Conservation (phyloP, 2,797 vertebrate species). For the Sebastes diploproa region DNA sequence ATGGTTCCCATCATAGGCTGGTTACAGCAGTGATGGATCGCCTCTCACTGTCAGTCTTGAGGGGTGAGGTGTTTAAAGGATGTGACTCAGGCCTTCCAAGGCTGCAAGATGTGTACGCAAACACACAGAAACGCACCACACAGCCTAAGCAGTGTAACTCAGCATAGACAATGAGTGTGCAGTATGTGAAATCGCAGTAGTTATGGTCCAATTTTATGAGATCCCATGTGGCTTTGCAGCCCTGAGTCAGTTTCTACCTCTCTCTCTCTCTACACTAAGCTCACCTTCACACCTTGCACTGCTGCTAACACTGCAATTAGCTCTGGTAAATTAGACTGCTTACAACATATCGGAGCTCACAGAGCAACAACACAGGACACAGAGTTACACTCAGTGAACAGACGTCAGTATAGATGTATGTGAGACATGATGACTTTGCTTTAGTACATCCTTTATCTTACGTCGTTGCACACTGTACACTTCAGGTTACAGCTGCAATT, state of each 20-base stretch:
- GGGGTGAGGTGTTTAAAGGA: slow-evolving; percentile 20
- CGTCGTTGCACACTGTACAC: not conserved
- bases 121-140: not conserved
- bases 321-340: slow-evolving; percentile 56
- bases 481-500: slow-evolving; percentile 14
- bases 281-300: slow-evolving; percentile 43
- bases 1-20: slow-evolving; percentile 64
- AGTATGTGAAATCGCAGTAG: slow-evolving; percentile 13
- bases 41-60: slow-evolving; percentile 36
- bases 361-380: slow-evolving; percentile 37
- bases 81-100: slow-evolving; percentile 36
- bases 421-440: slow-evolving; percentile 11
- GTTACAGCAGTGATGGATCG: slow-evolving; percentile 71
- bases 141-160: not conserved
- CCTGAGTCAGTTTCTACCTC: slow-evolving; percentile 17
- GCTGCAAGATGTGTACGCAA: not conserved
- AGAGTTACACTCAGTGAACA: slow-evolving; percentile 26
- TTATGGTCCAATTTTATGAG: slow-evolving; percentile 11
- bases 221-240: slow-evolving; percentile 23
- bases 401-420: slow-evolving; percentile 13
- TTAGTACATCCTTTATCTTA: slow-evolving; percentile 16
- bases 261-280: slow-evolving; percentile 27
- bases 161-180: not conserved
- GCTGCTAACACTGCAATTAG: slow-evolving; percentile 67
- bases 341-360: slow-evolving; percentile 53